These are phyloP conservation scores for Drosophila aldrichi DNA, from an alignment of 2,888 invertebrate genomes.

Conservation along the genomic window DNA sequence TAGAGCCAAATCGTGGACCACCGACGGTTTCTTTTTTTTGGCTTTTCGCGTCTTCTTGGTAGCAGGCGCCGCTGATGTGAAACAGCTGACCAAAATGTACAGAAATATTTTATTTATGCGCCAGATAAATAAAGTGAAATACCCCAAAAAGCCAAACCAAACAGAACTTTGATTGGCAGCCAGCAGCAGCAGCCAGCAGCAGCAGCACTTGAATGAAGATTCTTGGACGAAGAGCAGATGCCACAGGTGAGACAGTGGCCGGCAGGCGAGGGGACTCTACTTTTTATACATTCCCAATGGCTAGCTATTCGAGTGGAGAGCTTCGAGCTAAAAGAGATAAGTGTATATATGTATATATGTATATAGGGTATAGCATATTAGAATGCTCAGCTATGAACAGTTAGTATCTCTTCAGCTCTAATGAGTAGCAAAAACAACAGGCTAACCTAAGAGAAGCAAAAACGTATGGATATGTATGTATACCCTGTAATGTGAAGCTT, in stretches of 20 bases:
- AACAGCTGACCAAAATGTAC: slow-evolving; percentile 74
- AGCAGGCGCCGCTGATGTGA: slow-evolving; percentile 73
- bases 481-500: not conserved
- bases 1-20: slow-evolving; percentile 45
- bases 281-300: slow-evolving; percentile 11
- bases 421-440: not conserved
- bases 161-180: slow-evolving; percentile 64
- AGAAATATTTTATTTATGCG: slow-evolving; percentile 77
- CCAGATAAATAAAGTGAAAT: slow-evolving; percentile 69
- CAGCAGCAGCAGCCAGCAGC: slow-evolving; percentile 8
- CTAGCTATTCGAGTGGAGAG: not conserved
- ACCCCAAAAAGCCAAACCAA: slow-evolving; percentile 20
- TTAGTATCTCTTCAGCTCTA: not conserved
- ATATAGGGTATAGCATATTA: not conserved
- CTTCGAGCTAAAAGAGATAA: not conserved
- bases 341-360: not conserved
- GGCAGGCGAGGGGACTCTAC: not conserved
- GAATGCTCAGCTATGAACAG: not conserved
- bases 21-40: slow-evolving; percentile 50
- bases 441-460: not conserved
- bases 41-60: slow-evolving; percentile 25
- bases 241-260: slow-evolving; percentile 36
- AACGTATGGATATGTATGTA: not conserved
- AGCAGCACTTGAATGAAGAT: slow-evolving; percentile 40
- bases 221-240: slow-evolving; percentile 50